Evolutionary conservation across 2,797 vertebrate genomes (phyloP).

Genomic region (Alauda arvensis): DNA sequence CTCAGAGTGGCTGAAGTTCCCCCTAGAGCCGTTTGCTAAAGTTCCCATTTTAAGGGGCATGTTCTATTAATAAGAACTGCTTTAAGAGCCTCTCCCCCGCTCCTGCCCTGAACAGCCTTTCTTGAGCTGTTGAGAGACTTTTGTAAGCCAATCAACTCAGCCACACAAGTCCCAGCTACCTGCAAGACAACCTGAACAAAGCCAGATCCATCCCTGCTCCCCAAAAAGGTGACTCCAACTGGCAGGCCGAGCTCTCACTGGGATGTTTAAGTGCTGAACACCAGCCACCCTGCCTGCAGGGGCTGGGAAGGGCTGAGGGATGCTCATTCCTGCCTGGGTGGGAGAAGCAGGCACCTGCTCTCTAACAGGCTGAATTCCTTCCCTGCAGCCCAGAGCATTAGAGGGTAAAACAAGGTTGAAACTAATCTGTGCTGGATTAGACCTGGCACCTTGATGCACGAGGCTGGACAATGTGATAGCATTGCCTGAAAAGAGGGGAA

Average conservation of each 20-base stretch:
- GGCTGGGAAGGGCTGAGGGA: neutral
- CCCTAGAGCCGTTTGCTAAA: neutral
- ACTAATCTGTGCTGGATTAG: conserved; percentile 55
- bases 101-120: conserved; percentile 2
- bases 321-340: neutral
- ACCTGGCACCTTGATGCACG: conserved; percentile 45
- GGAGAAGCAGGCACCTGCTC: neutral
- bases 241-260: neutral
- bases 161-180: neutral
- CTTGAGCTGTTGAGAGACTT: neutral
- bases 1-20: conserved; percentile 1
- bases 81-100: neutral
- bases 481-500: neutral
- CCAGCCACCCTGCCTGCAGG: neutral
- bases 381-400: neutral
- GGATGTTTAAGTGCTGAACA: accelerated
- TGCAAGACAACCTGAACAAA: neutral
- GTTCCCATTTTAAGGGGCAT: neutral
- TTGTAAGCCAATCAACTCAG: conserved; percentile 28
- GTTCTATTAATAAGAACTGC: conserved; percentile 40
- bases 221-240: neutral
- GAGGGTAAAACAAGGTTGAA: conserved; percentile 39
- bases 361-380: neutral
- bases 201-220: neutral
- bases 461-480: conserved; percentile 39